Evolutionary conservation across 2,888 invertebrate species (phyloP).

Genomic region (Diarsia rubi): DNA sequence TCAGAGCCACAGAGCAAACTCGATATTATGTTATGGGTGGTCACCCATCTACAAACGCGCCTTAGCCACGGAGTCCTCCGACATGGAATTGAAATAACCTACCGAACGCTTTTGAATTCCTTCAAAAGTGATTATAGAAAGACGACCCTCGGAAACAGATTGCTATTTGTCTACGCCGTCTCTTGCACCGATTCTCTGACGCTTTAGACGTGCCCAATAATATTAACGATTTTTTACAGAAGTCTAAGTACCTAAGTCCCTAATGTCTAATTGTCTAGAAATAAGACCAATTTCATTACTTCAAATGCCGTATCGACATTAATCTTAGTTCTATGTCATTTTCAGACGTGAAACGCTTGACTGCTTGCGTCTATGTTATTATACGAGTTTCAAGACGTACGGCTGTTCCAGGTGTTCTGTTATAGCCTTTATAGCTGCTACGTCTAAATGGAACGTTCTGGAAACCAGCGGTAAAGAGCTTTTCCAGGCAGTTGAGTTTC

Average conservation of each 20-base stretch:
- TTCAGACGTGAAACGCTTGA: slow-evolving; percentile 43
- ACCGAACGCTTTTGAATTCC: neutral
- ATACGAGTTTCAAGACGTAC: slow-evolving; percentile 58
- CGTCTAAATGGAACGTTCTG: slow-evolving; percentile 43
- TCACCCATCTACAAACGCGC: too few relatives aligned
- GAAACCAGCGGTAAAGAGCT: slow-evolving; percentile 16
- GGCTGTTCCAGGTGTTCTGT: slow-evolving; percentile 51
- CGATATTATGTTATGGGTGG: too few relatives aligned
- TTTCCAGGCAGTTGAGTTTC: slow-evolving; percentile 41
- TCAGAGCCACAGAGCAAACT: too few relatives aligned
- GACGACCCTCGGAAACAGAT: neutral
- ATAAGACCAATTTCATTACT: neutral
- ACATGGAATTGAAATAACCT: neutral
- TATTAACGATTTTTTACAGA: neutral
- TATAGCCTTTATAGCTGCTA: slow-evolving; percentile 41
- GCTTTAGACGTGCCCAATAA: neutral
- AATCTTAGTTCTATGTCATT: slow-evolving; percentile 34
- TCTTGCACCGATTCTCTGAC: neutral
- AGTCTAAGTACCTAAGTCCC: too few relatives aligned
- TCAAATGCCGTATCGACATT: slow-evolving; percentile 33
- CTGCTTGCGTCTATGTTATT: slow-evolving; percentile 55
- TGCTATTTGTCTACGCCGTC: neutral
- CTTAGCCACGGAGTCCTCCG: too few relatives aligned
- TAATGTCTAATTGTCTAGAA: neutral
- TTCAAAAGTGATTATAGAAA: neutral